A percentile compares a stretch with the other conserved stretches of the same genome.
These are phyloP conservation scores for Buphagus erythrorhynchus DNA, from an alignment of 2,797 vertebrate species.

Conservation along the genomic window DNA sequence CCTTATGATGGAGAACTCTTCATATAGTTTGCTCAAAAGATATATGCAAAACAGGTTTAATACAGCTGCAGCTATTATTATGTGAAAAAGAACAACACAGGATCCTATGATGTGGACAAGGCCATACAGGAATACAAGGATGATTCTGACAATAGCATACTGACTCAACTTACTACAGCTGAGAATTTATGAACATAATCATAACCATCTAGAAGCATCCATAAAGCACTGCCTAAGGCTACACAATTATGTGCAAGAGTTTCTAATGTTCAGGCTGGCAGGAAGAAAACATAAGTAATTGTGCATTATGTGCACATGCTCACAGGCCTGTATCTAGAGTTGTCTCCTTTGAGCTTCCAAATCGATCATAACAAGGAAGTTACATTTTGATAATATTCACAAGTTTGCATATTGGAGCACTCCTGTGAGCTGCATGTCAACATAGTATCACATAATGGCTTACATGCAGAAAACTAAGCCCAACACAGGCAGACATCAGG, in stretches of 20 bases:
- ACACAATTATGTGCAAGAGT: background rate
- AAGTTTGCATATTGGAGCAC: background rate
- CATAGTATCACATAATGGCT: rapidly evolving
- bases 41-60: background rate
- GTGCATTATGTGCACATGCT: rapidly evolving
- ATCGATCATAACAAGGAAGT: background rate
- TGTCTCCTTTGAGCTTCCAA: background rate
- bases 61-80: background rate
- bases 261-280: background rate
- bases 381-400: background rate
- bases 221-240: background rate
- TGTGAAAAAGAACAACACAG: background rate
- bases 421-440: background rate
- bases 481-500: background rate
- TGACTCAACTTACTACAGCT: background rate
- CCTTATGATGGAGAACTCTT: background rate
- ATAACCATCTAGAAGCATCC: background rate
- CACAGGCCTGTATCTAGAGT: background rate
- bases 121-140: background rate
- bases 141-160: background rate
- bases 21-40: background rate
- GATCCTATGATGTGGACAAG: background rate
- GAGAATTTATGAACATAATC: background rate
- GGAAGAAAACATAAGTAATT: background rate
- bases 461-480: background rate